These are phyloP conservation scores for Rhinoptilus africanus DNA, from an alignment of 2,113 vertebrate genomes.

Conservation along the genomic window DNA sequence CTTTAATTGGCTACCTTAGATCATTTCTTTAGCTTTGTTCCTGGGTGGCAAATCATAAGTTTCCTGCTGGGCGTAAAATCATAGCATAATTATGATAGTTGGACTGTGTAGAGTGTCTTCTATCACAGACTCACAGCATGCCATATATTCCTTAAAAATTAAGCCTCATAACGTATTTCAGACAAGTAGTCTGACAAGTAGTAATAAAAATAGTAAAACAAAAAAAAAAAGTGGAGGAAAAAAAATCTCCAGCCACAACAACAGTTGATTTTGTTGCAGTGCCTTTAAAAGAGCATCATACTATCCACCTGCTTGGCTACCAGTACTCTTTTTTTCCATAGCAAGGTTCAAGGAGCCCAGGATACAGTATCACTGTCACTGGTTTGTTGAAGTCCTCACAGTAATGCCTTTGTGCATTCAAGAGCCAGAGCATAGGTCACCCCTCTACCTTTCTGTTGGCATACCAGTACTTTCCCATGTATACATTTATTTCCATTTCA, in stretches of 20 bases:
- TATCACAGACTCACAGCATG: conserved; percentile 46
- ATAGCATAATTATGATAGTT: conserved; percentile 51
- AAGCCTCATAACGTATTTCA: conserved; percentile 22
- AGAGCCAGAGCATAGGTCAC: neutral
- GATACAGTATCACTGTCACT: neutral
- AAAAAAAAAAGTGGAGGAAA: neutral
- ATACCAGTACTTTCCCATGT: neutral
- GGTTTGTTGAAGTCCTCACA: neutral
- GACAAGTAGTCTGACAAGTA: conserved; percentile 57
- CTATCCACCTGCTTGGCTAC: neutral
- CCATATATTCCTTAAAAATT: conserved; percentile 26
- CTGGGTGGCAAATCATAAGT: conserved; percentile 63
- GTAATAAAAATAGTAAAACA: conserved; percentile 46
- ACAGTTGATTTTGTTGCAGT: neutral
- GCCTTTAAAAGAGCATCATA: conserved; percentile 4
- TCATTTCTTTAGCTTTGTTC: conserved; percentile 65
- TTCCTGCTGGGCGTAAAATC: conserved; percentile 57
- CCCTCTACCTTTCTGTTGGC: neutral
- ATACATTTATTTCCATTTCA: neutral
- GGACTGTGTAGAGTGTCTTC: conserved; percentile 31
- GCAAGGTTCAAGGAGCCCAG: neutral
- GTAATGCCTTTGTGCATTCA: neutral
- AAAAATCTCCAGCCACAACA: neutral
- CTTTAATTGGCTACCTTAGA: conserved; percentile 67
- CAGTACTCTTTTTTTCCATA: neutral